Base-by-base conservation (phyloP, 2,888 invertebrate species). In the Tipula unca region DNA sequence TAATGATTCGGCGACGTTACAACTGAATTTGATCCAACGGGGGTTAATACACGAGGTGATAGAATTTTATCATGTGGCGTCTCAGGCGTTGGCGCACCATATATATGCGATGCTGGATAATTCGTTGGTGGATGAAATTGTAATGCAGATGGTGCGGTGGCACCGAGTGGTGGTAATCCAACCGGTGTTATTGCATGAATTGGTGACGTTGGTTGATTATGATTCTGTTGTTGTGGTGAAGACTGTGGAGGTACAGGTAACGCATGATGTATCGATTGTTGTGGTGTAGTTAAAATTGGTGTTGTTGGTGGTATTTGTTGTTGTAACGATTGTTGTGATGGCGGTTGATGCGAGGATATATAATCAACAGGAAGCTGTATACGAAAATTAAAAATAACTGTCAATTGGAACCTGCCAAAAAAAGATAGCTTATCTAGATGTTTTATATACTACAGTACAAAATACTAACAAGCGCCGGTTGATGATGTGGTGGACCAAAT, bases 331-430 rank as follows among this genome's bases (percentile, higher is more conserved):
- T 82, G 86, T 86, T 10, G 86, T 85, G 32, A 86, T 82, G 82
- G 86, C 85, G 85, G 86, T 84, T 85, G 87, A 86, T 82, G 86
- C 85, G 88, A 86, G 54, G 88, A 87, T 87, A 89, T 87, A 87
- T 89, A 90, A 87, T 90, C 90, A 87, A 90, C 86, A 17, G 90
- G 89, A 87, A 90, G 90, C 90, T 90, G 85, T 85, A 39, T 35
- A 17, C 17, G 29, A 25, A 85, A 48, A 85, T 86, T 86, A 86
- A 84, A 84, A 86, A 86, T 86, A 86, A 84, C 86, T 86, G 84
- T 86, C 86, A 86, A 86, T 86, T 84, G 84, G 86, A 13, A 86
- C 86, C 86, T 86, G 85, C 42, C 85, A 85, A 85, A 85, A 35
- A 36, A 36, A 25, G 14, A 85, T 36, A 85, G 36, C 69, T 69